Evolutionary conservation across 1,140 invertebrate genomes (phyloP), one percentile per base, ranked within the genome.

Genomic region (Lethrus apterus): DNA sequence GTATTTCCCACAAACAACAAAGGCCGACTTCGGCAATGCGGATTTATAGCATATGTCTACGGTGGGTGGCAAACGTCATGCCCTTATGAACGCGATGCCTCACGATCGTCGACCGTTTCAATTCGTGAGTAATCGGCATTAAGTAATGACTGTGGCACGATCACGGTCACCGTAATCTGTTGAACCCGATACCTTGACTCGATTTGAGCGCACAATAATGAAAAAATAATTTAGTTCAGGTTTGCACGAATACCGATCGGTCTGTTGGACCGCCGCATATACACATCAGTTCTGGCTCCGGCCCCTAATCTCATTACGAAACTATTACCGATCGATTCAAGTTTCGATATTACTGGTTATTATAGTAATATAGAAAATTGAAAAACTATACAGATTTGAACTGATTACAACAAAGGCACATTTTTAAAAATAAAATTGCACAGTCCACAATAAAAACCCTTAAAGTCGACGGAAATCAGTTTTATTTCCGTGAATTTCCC

Each of bases 111-210:
- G 24, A 46, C 36, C 20, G 46, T 43, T 33, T 33, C 47, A 48
- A 52, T 57, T 58, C 58, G 57, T 60, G 57, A 58, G 59, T 54
- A 57, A 61, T 61, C 59, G 59, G 51, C 53, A 56, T 56, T 55
- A 55, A 48, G 55, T 54, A 57, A 58, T 55, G 54, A 55, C 56
- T 49, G 40, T 42, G 32, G 35, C 56, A 58, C 54, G 56, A 55
- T 59, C 57, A 59, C 57, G 59, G 59, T 61, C 59, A 61, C 55
- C 55, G 50, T 56, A 61, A 61, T 61, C 59, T 61, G 59, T 59
- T 61, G 57, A 50, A 38, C 46, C 46, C 46, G 15, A 41, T 47
- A 38, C 46, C 46, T 47, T 46, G 24, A 38, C 35, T 46, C 44
- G 44, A 46, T 46, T 46, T 46, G 38, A 38, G 35, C 36, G 24